Evolutionary conservation across 92 coral and sea anemone genomes (phyloP), one percentile per base, ranked within the genome.

Genomic region (Palythoa grandiflora): DNA sequence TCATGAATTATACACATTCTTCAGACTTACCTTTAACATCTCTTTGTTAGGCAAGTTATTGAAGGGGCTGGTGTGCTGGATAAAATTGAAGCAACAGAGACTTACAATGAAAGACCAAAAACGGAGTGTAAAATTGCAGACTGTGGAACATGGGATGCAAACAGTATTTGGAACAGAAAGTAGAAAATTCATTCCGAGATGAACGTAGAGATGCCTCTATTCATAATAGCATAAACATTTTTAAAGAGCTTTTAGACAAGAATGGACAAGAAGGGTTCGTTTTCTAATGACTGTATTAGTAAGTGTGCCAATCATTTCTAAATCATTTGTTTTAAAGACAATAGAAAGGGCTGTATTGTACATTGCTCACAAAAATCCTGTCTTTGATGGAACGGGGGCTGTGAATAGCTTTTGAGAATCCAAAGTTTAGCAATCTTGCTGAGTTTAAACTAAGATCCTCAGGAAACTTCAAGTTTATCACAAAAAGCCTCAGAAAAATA

Each of bases 51-150:
- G 10, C 98, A 94, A 94, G 96, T 97, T 21, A 97, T 97, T 16
- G 99, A 97, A 70, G 99, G 99, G 38, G 88, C 95, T 50, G 35
- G 88, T 57, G 97, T 95, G 65, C 83, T 97, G 54, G 92, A 94
- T 20, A 55, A 60, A 48, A 88, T 96, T 20, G 98, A 96, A 85
- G 94, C 89, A 48, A 95, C 92, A 50, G 98, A 96, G 57, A 96
- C 98, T 6, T 97, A 93, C 68, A 97, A 97, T 44, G 98, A 97
- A 79, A 89, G 99, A 76, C 99, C 99, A 12, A 97, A 94, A 88
- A 85, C 87, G 57, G 73, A 84, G n/a, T 97, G 99, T 72, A 74
- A 78, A 38, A 90, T 97, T n/a, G 85, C 83, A 0, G 93, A 95
- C 77, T 97, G 99, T 71, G 99, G 98, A 35, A 61, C 93, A 11